Evolutionary conservation across 2,888 invertebrate species (phyloP).

Genomic region (Chalcis sispes): DNA sequence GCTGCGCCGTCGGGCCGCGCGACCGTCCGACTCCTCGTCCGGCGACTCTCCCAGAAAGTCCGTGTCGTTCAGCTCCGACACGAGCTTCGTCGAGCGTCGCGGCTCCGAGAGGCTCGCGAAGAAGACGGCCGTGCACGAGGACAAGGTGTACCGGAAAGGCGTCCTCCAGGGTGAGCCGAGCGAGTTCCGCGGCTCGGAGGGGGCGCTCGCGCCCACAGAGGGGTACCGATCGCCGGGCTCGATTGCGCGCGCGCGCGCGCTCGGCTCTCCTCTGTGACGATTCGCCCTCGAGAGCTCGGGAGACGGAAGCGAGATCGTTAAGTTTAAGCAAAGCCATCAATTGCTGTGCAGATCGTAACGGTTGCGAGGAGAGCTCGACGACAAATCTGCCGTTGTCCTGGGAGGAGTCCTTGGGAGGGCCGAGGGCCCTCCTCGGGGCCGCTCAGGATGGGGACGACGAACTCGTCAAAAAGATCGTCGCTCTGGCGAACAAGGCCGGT

Average conservation of each 20-base stretch:
- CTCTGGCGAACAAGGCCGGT: conserved; percentile 70
- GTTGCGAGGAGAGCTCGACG: conserved; percentile 61
- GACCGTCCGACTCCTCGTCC: background rate
- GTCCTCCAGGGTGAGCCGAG: conserved; percentile 70
- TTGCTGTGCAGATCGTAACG: conserved; percentile 59
- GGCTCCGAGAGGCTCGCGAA: conserved; percentile 55
- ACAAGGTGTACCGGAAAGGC: conserved; percentile 71
- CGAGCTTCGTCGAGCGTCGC: conserved; percentile 66
- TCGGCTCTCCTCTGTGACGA: too few species aligned
- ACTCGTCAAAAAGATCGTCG: conserved; percentile 75
- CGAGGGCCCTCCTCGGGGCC: conserved; percentile 77
- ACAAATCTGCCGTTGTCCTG: conserved; percentile 57
- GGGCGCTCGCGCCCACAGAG: background rate
- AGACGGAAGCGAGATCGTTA: background rate
- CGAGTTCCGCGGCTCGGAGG: background rate
- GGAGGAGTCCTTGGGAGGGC: conserved; percentile 67
- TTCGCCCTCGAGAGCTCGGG: background rate
- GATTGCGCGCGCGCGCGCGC: background rate
- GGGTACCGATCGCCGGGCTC: background rate
- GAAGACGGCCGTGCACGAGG: conserved; percentile 70
- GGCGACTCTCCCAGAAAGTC: conserved; percentile 65
- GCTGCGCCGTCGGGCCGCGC: background rate
- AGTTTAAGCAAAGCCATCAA: conserved; percentile 42
- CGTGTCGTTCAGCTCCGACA: conserved; percentile 73
- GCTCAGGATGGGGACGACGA: conserved; percentile 78